Evolutionary conservation across 2,113 vertebrate genomes (phyloP).

Genomic region (Anoplopoma fimbria): DNA sequence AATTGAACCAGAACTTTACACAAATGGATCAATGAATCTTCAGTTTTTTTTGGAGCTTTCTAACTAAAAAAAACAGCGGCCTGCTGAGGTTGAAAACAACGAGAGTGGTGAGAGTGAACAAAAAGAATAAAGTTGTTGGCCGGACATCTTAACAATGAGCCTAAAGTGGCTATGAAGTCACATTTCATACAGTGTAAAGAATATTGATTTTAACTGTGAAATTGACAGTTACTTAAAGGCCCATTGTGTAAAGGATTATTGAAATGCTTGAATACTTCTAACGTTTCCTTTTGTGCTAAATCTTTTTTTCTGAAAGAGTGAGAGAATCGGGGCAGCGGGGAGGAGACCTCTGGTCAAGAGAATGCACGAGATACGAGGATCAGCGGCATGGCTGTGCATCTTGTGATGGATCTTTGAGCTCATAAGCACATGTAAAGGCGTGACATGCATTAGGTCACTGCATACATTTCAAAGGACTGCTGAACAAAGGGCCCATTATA

Average conservation of each 20-base stretch:
- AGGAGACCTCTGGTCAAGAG: constrained; percentile 1
- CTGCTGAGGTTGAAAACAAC: too few relatives aligned
- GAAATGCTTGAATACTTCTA: not conserved
- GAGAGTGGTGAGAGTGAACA: too few relatives aligned
- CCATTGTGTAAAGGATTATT: not conserved
- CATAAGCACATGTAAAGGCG: not conserved
- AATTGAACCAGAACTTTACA: not conserved
- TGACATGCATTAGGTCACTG: not conserved
- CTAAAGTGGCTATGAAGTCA: too few relatives aligned
- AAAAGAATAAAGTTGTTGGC: too few relatives aligned
- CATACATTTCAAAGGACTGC: constrained; percentile 1
- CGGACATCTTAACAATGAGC: too few relatives aligned
- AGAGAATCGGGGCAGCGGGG: not conserved
- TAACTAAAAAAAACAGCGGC: too few relatives aligned
- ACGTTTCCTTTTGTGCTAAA: not conserved
- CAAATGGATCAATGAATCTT: too few relatives aligned
- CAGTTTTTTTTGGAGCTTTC: too few relatives aligned
- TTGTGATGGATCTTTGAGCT: constrained; percentile 1
- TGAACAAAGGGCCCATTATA: not conserved
- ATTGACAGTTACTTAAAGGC: not conserved
- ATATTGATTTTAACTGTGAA: too few relatives aligned
- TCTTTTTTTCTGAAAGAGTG: not conserved
- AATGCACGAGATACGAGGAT: not conserved
- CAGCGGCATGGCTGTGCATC: not conserved
- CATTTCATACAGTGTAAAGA: too few relatives aligned